Evolutionary conservation across 2,888 invertebrate species (phyloP), one percentile per base, ranked within the genome.

Genomic region (Lepidonotus clava): DNA sequence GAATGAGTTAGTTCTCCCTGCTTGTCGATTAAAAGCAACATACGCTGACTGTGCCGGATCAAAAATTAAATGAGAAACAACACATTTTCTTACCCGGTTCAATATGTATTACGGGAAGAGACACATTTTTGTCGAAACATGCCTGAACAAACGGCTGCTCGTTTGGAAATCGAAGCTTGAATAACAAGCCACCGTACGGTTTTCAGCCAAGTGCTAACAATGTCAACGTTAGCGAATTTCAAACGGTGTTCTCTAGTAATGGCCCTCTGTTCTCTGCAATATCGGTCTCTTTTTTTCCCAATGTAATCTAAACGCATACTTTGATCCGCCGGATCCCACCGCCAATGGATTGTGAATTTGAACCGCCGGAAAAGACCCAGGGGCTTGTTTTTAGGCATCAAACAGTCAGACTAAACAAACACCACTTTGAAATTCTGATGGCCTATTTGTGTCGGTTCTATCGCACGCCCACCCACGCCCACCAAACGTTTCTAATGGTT

Each of bases 31-130:
- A 61, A n/a, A n/a, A 32, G 24, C 11, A 61, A 28, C 24, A 61
- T 18, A 61, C 61, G 24, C 28, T 24, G 61, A 24, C 61, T n/a
- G 8, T 61, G 11, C 4, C 28, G 28, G 4, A 24, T 11, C 24
- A 61, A 61, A 61, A 61, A 61, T 61, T 61, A 61, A 61, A 61
- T 61, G 61, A 24, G 61, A 28, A n/a, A n/a, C n/a, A n/a, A n/a
- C 61, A 32, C 61, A 2, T 61, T 28, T 61, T 61, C 61, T 61
- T 24, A 11, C 24, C 61, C n/a, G 53, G 61, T 61, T 61, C 61
- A 61, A 61, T 61, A 61, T 61, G 61, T 61, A 61, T 61, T 61
- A 61, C 24, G n/a, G 61, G 61, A 61, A 61, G 61, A 61, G 61
- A 1, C 61, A 28, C 61, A 61, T 61, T 61, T n/a, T 28, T n/a